Percentiles rank a stretch among this genome's conserved stretches.
Conservation (phyloP, 2,888 invertebrate species). For the Alviniconcha strummeri region DNA sequence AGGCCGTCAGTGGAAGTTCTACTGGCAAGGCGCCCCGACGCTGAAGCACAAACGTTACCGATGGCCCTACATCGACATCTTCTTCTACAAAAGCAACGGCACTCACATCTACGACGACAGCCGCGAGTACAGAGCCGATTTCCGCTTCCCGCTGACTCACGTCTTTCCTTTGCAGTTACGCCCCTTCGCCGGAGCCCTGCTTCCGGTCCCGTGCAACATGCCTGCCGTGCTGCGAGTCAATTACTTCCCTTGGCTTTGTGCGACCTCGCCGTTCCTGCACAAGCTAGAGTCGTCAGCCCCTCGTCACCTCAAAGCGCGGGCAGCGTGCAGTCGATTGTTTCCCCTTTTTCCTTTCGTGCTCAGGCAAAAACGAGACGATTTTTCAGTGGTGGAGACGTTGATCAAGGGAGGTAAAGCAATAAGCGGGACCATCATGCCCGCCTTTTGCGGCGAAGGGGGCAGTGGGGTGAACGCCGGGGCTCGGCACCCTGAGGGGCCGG, state of each 20-base stretch:
- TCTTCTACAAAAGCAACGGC: conserved; percentile 55
- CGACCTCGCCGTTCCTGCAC: conserved; percentile 30
- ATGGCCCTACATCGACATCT: conserved; percentile 64
- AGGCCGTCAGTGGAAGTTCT: conserved; percentile 55
- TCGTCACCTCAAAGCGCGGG: neutral
- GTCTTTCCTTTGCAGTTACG: conserved; percentile 44
- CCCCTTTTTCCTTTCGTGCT: conserved; percentile 35
- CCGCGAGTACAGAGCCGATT: conserved; percentile 30
- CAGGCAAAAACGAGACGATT: neutral
- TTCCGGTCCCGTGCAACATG: conserved; percentile 44
- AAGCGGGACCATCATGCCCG: neutral
- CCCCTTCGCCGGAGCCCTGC: conserved; percentile 42
- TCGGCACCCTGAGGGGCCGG: too few species aligned
- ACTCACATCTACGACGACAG: conserved; percentile 53
- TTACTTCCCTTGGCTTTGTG: conserved; percentile 40
- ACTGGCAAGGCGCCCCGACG: conserved; percentile 38
- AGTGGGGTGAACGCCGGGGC: too few species aligned
- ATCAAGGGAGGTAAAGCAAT: neutral
- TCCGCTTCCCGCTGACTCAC: conserved; percentile 35
- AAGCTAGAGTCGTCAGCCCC: conserved; percentile 31
- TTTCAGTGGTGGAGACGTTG: conserved; percentile 14
- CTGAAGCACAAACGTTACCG: conserved; percentile 46
- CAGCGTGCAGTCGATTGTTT: conserved; percentile 32
- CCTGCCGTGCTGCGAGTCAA: conserved; percentile 28
- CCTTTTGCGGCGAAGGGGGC: neutral